phyloP scores from a whole-genome alignment of 2,888 invertebrate genomes.

The Periphyllus acericola region DNA sequence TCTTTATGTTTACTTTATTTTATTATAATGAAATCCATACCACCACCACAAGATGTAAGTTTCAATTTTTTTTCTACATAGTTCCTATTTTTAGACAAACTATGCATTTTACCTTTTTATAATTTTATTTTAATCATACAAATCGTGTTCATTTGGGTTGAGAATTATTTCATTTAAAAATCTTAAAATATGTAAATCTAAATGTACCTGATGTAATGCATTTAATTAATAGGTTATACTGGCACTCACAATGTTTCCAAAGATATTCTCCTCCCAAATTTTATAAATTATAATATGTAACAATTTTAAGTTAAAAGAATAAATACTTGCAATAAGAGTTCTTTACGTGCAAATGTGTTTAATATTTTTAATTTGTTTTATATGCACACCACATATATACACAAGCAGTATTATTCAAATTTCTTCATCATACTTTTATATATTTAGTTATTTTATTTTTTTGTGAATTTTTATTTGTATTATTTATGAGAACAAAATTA shows the following conservation, averaged over 20 bases:
- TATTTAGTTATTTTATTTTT: slow-evolving; percentile 17
- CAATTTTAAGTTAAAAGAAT: slow-evolving; percentile 44
- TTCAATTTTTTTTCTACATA: slow-evolving; percentile 52
- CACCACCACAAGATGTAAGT: slow-evolving; percentile 28
- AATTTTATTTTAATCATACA: slow-evolving; percentile 49
- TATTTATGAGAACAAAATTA: slow-evolving; percentile 50
- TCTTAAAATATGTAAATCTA: slow-evolving; percentile 36
- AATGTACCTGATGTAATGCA: slow-evolving; percentile 58
- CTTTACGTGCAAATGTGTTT: slow-evolving; percentile 43
- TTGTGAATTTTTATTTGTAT: slow-evolving; percentile 41
- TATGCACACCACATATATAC: slow-evolving; percentile 53
- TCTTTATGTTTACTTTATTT: slow-evolving; percentile 17
- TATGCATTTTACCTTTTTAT: slow-evolving; percentile 58
- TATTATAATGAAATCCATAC: slow-evolving; percentile 15
- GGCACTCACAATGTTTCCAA: slow-evolving; percentile 48
- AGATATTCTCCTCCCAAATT: slow-evolving; percentile 41
- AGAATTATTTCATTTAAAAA: slow-evolving; percentile 37
- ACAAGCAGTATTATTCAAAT: slow-evolving; percentile 56
- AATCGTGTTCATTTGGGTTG: slow-evolving; percentile 49
- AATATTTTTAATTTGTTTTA: slow-evolving; percentile 50
- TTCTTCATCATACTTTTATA: slow-evolving; percentile 48
- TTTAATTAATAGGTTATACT: slow-evolving; percentile 52
- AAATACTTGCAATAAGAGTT: slow-evolving; percentile 48
- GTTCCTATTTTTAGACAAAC: slow-evolving; percentile 61
- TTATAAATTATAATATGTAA: slow-evolving; percentile 38